Base-by-base conservation (phyloP, 2,113 vertebrate genomes). In the Labeo rohita region DNA sequence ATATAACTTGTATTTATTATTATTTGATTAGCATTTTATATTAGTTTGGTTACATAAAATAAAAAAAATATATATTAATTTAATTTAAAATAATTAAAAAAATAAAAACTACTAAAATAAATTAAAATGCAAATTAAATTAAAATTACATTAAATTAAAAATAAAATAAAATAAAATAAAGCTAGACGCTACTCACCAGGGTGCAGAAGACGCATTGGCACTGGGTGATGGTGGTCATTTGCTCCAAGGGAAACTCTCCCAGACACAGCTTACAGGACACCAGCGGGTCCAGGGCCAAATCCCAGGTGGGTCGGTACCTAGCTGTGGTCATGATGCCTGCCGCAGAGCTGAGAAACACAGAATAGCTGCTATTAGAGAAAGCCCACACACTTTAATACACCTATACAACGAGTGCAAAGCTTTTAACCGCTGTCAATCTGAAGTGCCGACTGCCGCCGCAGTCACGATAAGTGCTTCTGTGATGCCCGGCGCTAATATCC, bases 171-270 rank as follows among this genome's bases (percentile, higher is more conserved):
- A 28, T 28, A 28, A 28, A 28, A 28, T 28, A 28, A 28, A 28
- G 28, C 28, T 28, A 74, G 39, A 28, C 70, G 16, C 0, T 87
- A 95, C 98, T 95, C 83, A 99, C 98, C 97, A 99, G 93, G 76
- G 98, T 99, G 89, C 98, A 99, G 95, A 99, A 99, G 94, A 98
- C 95, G 94, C 98, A 99, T 92, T 99, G 98, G 95, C 98, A 99
- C 96, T 99, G 98, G 84, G 97, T 94, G 89, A 99, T 96, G 86
- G 97, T 99, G 74, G 98, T 99, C 98, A 98, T 99, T 95, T 98
- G 97, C 93, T 99, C 98, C 93, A 97, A 94, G 0, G 98, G 97
- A 87, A 97, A 99, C 95, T 99, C 98, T 92, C 98, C 98, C 74
- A 99, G 97, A 88, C 98, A 99, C 91, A 99, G 96, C 92, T 99